Evolutionary conservation across 2,113 vertebrate genomes (phyloP), one percentile per base, ranked within the genome.

Genomic region (Heloderma charlesbogerti): DNA sequence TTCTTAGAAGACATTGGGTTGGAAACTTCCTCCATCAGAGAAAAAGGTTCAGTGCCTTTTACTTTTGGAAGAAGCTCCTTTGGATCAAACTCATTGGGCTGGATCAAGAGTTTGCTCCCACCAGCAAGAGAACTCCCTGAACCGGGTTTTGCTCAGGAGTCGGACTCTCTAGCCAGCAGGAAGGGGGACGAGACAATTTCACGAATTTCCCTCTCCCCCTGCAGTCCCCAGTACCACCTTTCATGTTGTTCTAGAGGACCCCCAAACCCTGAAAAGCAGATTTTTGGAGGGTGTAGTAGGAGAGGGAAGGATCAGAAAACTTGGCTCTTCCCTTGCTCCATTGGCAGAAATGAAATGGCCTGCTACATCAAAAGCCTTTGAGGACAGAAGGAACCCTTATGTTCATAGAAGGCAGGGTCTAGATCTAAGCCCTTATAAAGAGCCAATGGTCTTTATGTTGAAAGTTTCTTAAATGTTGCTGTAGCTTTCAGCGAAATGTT

Each of bases 401-500:
- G 51, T n/a, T 54, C 51, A 54, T 9, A 12, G 22, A 20, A n/a
- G 7, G 34, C 18, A 22, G 34, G 16, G 34, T 57, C 9, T 57
- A 57, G n/a, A 66, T 84, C 1, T 43, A 66, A 29, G 27, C 2
- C 60, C 29, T 2, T 93, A 89, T 92, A 88, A 92, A 88, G 15
- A 91, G 3, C 0, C 45, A 91, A 57, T 13, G 4, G 3, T 57
- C 37, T 18, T 67, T 66, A 57, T 0, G 3, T 20, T 89, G 10
- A 78, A 91, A 91, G 8, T 75, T 87, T 67, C 12, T 67, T 91
- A 29, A 88, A 84, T 69, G 34, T 13, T 87, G 37, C 0, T 13
- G 1, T 86, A n/a, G 22, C 79, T 75, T 88, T 91, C 69, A 86
- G 9, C 89, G 69, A 20, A 48, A 83, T 92, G 0, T 34, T 71